Percentiles rank a stretch among this genome's conserved stretches.
Evolutionary conservation across 1,140 invertebrate genomes (phyloP).

Genomic region (Polyergus mexicanus): DNA sequence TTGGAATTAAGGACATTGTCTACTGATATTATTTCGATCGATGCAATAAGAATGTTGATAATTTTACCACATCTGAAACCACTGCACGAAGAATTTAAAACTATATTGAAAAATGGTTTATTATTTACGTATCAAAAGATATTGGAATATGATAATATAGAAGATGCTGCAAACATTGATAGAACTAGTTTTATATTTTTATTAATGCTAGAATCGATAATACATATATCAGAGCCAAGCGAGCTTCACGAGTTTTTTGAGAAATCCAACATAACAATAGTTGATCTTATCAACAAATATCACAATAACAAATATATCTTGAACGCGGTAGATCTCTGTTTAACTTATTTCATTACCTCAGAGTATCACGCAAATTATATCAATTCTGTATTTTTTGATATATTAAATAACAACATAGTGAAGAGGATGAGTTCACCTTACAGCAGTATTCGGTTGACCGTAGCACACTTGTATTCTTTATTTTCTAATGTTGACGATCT

Average conservation of each 20-base stretch:
- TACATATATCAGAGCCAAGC: constrained; percentile 87
- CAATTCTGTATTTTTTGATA: constrained; percentile 76
- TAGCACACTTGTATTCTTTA: constrained; percentile 91
- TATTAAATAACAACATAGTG: constrained; percentile 55
- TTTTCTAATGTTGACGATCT: constrained; percentile 88
- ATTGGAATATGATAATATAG: constrained; percentile 33
- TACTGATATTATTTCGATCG: constrained; percentile 65
- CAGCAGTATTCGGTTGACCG: constrained; percentile 89
- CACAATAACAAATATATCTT: constrained; percentile 76
- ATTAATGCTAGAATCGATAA: constrained; percentile 87
- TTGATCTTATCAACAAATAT: constrained; percentile 73
- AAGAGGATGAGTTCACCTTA: constrained; percentile 77
- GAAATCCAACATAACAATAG: constrained; percentile 76
- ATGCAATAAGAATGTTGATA: constrained; percentile 78
- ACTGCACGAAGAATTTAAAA: constrained; percentile 70
- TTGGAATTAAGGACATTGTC: constrained; percentile 71
- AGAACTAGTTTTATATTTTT: constrained; percentile 80
- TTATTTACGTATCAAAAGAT: constrained; percentile 74
- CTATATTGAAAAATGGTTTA: constrained; percentile 68
- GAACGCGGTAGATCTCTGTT: constrained; percentile 78
- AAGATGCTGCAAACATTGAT: constrained; percentile 27
- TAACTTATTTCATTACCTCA: constrained; percentile 74
- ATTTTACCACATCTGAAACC: constrained; percentile 81
- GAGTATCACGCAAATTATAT: constrained; percentile 67
- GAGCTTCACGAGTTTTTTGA: constrained; percentile 82